Base-by-base conservation (phyloP, 2,888 invertebrate genomes). In the Eupithecia subfuscata region DNA sequence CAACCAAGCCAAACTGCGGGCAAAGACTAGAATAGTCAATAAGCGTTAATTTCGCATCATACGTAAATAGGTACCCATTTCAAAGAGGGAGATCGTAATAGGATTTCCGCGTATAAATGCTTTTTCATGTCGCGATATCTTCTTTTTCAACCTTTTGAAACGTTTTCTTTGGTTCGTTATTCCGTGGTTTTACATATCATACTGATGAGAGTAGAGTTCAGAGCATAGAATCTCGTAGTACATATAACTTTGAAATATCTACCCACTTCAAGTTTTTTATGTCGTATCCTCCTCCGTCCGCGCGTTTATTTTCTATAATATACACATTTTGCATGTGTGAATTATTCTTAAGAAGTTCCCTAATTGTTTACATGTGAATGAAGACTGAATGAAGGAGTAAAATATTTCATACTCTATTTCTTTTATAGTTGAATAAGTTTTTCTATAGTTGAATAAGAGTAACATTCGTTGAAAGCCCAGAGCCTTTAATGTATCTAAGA, bases 51-150 rank as follows among this genome's bases (percentile, higher is more conserved):
- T 76, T 79, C 77, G 69, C 76, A 72, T 74, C 76, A 74, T 80
- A 79, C 73, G 70, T 69, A 68, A 68, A 68, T 68, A n/a, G n/a
- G n/a, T n/a, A 43, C 7, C 43, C 7, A 82, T 78, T 77, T 85
- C 83, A 85, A 84, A 83, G 79, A 82, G 75, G 75, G 75, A 78
- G 70, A 71, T 48, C 52, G 75, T 83, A 83, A 85, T 84, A 82
- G 72, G 81, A 83, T 83, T 84, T 78, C 78, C 79, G 72, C 76
- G 80, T 81, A 72, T 71, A 69, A 76, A 76, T 78, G 75, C 73
- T 82, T 85, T 56, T 85, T 79, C 75, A 73, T 76, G 73, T 75
- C 75, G 30, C 68, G 76, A 82, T 81, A 77, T 83, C 79, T 78
- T 78, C 76, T 81, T 80, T 79, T 80, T 73, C 73, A 76, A 63